phyloP scores from a whole-genome alignment of 2,888 invertebrate genomes.

The Oxyscelio sp. region DNA sequence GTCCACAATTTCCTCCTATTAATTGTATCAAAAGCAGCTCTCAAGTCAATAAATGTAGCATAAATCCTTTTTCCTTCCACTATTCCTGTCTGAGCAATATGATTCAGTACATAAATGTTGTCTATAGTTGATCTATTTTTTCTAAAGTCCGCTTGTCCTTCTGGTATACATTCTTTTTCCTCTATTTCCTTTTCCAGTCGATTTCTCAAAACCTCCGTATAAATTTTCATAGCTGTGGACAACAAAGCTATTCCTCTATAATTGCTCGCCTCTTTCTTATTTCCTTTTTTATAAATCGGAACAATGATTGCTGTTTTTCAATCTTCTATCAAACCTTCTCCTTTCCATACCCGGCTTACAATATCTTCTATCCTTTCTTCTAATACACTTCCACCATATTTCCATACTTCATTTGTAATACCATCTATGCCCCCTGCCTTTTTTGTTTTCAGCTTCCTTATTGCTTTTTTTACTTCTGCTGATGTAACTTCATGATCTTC shows the following conservation, averaged over 20 bases:
- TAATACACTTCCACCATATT: slow-evolving; percentile 30
- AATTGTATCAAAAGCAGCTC: slow-evolving; percentile 32
- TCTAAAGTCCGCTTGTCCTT: slow-evolving; percentile 70
- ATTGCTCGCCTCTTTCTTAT: slow-evolving; percentile 48
- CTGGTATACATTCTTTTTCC: slow-evolving; percentile 35
- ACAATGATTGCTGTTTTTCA: slow-evolving; percentile 71
- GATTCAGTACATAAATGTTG: slow-evolving; percentile 61
- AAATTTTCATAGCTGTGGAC: slow-evolving; percentile 73
- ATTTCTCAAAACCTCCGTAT: slow-evolving; percentile 55
- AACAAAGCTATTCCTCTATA: too few relatives aligned
- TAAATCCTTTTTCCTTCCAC: slow-evolving; percentile 15
- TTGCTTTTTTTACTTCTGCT: slow-evolving; percentile 1
- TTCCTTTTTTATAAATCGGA: slow-evolving; percentile 67
- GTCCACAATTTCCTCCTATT: slow-evolving; percentile 62
- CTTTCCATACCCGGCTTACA: slow-evolving; percentile 48
- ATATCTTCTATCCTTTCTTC: slow-evolving; percentile 4
- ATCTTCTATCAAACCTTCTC: slow-evolving; percentile 61
- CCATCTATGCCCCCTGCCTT: slow-evolving; percentile 67
- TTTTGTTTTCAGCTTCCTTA: slow-evolving; percentile 29
- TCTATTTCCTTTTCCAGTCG: slow-evolving; percentile 65
- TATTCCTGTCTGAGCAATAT: slow-evolving; percentile 28
- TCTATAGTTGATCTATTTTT: slow-evolving; percentile 60
- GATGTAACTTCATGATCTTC: not conserved
- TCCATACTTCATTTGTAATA: slow-evolving; percentile 68
- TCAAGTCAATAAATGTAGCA: not conserved